These are phyloP conservation scores for Ophiothrix spiculata DNA, from an alignment of 35 echinoderm and acorn worm genomes.

Conservation along the genomic window DNA sequence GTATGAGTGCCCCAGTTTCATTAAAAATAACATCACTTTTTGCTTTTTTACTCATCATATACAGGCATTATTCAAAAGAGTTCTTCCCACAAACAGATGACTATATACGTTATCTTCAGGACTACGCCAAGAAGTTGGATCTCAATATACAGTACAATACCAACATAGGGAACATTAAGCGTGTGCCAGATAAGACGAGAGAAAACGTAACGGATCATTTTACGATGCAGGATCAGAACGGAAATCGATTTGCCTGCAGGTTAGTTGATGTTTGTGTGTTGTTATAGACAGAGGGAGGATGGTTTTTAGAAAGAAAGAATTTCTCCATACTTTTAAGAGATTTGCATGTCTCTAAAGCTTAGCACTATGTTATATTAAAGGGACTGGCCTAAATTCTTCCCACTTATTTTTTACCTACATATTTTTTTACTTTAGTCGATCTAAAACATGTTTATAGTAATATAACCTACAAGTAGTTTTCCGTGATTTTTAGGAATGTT, in stretches of 20 bases:
- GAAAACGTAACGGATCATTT: constrained; percentile 31
- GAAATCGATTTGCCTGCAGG: constrained; percentile 52
- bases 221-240: constrained; percentile 59
- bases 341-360: too few species aligned
- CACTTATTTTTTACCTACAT: too few species aligned
- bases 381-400: too few species aligned
- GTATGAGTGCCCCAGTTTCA: too few species aligned
- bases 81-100: constrained; percentile 89
- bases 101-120: constrained; percentile 68
- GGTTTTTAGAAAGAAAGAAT: too few species aligned
- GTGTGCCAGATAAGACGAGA: neutral
- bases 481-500: too few species aligned
- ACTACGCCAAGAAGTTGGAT: constrained; percentile 65
- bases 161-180: constrained; percentile 64
- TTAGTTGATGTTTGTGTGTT: constrained; percentile 15
- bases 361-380: too few species aligned
- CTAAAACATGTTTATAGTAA: too few species aligned
- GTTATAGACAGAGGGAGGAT: neutral
- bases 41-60: neutral
- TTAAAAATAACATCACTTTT: neutral
- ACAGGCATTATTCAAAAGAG: constrained; percentile 83
- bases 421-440: too few species aligned
- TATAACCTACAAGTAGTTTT: too few species aligned
- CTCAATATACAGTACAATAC: constrained; percentile 87
- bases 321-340: too few species aligned